phyloP scores from a whole-genome alignment of 2,113 vertebrate genomes.

The Leptosomus discolor region DNA sequence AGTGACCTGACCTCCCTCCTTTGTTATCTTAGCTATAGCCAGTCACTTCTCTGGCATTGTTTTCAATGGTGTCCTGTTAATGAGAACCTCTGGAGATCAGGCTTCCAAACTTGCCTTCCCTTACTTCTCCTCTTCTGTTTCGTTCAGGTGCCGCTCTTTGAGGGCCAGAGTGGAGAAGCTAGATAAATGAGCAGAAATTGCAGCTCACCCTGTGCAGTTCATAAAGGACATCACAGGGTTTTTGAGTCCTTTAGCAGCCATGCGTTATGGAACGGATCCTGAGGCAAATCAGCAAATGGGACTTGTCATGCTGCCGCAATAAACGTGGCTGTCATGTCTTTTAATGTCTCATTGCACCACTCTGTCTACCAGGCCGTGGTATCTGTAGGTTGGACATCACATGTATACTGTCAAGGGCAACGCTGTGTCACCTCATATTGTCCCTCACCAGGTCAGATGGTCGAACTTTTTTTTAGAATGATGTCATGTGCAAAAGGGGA shows the following conservation, averaged over 20 bases:
- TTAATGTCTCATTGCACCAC: background rate
- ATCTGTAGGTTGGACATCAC: background rate
- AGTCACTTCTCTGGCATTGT: background rate
- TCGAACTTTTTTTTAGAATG: background rate
- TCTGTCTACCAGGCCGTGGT: background rate
- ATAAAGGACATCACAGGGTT: background rate
- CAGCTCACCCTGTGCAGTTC: background rate
- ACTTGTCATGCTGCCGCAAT: background rate
- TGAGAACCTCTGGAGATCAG: background rate
- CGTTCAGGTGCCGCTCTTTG: background rate
- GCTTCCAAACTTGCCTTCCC: background rate
- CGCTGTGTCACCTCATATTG: background rate
- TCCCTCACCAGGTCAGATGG: background rate
- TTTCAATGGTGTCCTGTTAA: background rate
- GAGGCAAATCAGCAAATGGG: background rate
- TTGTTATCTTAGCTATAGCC: background rate
- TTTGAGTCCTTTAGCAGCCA: background rate
- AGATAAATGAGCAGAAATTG: background rate
- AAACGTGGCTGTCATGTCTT: background rate
- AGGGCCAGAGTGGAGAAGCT: no score
- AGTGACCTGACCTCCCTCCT: background rate
- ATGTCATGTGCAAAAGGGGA: background rate
- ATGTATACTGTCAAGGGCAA: background rate
- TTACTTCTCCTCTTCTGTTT: background rate
- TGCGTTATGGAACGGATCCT: background rate